Evolutionary conservation across 2,113 vertebrate genomes (phyloP).

Genomic region (Apteryx owenii): DNA sequence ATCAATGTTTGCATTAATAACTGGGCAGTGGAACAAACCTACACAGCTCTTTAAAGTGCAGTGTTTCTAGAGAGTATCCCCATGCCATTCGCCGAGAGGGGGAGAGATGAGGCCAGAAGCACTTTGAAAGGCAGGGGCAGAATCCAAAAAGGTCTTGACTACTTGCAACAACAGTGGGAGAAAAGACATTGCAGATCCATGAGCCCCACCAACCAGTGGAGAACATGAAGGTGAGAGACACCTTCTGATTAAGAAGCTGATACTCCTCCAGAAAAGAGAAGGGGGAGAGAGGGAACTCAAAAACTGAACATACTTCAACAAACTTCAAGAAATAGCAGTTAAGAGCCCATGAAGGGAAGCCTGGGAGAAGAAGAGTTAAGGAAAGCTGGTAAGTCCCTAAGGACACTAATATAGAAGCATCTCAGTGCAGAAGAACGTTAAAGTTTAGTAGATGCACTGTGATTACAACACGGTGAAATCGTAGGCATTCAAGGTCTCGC

Average conservation of each 20-base stretch:
- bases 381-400: constrained; percentile 8
- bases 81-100: background rate
- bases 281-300: background rate
- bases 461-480: background rate
- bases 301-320: background rate
- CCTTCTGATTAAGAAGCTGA: background rate
- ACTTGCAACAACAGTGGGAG: background rate
- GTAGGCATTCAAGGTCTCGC: background rate
- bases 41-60: background rate
- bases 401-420: background rate
- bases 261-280: background rate
- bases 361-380: background rate
- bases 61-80: background rate
- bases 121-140: background rate
- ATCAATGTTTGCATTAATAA: background rate
- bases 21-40: background rate
- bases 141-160: background rate
- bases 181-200: background rate
- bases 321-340: background rate
- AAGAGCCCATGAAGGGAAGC: background rate
- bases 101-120: background rate
- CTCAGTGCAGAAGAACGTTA: background rate
- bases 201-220: background rate
- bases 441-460: background rate
- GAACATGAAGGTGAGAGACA: background rate